Evolutionary conservation across 2,113 vertebrate species (phyloP), one percentile per base, ranked within the genome.

Genomic region (Oophaga pumilio): DNA sequence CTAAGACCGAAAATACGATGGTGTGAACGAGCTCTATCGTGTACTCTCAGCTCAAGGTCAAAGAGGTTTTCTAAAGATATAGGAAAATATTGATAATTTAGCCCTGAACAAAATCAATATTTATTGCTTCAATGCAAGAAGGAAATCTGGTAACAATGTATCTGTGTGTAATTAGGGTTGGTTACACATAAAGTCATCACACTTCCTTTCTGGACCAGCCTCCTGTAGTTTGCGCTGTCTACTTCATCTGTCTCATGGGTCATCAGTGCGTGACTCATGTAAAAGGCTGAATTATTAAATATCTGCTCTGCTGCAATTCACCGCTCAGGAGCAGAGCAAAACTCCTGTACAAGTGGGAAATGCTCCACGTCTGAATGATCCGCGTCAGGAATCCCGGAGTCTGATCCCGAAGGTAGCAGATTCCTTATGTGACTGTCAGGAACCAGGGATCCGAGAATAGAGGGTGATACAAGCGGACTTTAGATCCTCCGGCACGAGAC

Each of bases 341-440:
- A 71, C 62, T 73, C 60, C 60, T 66, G 6, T 20, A 62, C 64
- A 73, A 73, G 73, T 84, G 15, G 49, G 56, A 84, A 84, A 57
- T 68, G 73, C n/a, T 11, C 24, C 13, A 9, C 24, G 43, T n/a
- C 80, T 22, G 20, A 52, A n/a, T n/a, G n/a, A n/a, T n/a, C 49
- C 11, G 68, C 13, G 66, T 62, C 26, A 68, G 18, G 59, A 59
- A 13, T 20, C 79, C 14, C 59, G 64, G 79, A 68, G 10, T n/a
- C n/a, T n/a, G n/a, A n/a, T n/a, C n/a, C n/a, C n/a, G n/a, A n/a
- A n/a, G n/a, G n/a, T n/a, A n/a, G n/a, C n/a, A n/a, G n/a, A n/a
- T n/a, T 62, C 2, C 28, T 33, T 33, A 33, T 33, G 33, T 33
- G 33, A 4, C 33, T 4, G 33, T 33, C 33, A 33, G 33, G 33